Evolutionary conservation across 64 coral and sea anemone species (phyloP).

Genomic region (Montipora sp.): DNA sequence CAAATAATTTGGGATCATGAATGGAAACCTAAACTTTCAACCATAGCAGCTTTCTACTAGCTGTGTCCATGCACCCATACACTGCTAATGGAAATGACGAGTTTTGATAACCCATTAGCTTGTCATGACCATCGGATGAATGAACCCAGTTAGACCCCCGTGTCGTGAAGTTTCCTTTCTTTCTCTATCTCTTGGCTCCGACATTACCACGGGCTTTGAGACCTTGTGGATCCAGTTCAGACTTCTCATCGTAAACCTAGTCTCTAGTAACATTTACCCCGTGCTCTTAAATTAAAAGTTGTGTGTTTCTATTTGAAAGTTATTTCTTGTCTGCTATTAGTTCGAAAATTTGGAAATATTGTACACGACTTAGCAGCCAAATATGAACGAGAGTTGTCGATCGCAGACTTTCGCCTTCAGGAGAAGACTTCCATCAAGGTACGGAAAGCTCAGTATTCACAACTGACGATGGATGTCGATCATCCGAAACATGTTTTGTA

Average conservation of each 20-base stretch:
- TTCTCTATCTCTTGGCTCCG: background rate
- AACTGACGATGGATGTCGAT: too few relatives aligned
- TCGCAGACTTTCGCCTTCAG: too few relatives aligned
- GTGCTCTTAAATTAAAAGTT: constrained; percentile 1
- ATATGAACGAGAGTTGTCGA: too few relatives aligned
- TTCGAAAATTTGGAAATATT: too few relatives aligned
- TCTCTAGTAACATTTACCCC: constrained; percentile 48
- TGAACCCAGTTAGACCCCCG: constrained; percentile 4
- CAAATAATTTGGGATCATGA: constrained; percentile 27
- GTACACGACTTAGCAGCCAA: too few relatives aligned
- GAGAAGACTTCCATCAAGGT: too few relatives aligned
- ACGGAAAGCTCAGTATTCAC: too few relatives aligned
- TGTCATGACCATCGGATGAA: constrained; percentile 31
- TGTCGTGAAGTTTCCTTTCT: constrained; percentile 17
- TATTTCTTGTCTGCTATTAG: too few relatives aligned
- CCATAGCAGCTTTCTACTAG: constrained; percentile 38
- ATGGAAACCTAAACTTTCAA: constrained; percentile 10
- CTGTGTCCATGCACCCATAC: constrained; percentile 26
- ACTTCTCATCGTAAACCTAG: constrained; percentile 44
- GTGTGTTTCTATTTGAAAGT: background rate
- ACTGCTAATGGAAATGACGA: constrained; percentile 27
- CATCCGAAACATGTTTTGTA: too few relatives aligned
- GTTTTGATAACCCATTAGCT: constrained; percentile 26
- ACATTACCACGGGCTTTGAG: background rate
- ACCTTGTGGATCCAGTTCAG: constrained; percentile 22